Conservation (phyloP, 2,113 vertebrate species). For the Ammospiza caudacuta region DNA sequence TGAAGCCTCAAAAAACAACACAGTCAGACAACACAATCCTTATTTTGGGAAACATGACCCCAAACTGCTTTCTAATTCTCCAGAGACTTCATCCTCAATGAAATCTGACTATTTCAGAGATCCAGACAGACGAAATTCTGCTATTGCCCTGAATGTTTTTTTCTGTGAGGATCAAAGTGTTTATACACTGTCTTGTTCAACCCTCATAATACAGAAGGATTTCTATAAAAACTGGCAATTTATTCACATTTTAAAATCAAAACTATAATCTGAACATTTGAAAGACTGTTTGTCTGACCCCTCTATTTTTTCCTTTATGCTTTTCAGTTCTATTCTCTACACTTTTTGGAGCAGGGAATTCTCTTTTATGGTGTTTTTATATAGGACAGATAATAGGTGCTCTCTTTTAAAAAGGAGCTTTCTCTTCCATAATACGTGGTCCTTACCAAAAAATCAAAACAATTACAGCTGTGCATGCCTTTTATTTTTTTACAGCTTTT, state of each 20-base stretch:
- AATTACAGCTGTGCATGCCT: background rate
- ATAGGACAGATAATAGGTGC: background rate
- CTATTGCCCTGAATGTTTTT: background rate
- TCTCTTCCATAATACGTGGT: background rate
- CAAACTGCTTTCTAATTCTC: background rate
- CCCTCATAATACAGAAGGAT: background rate
- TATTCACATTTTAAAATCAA: background rate
- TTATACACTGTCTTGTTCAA: background rate
- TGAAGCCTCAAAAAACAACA: background rate
- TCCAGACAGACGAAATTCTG: background rate
- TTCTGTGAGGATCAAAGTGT: background rate
- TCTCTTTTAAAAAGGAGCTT: background rate
- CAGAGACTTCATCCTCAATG: background rate
- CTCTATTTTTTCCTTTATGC: background rate
- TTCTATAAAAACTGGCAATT: background rate
- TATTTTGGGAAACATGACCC: background rate
- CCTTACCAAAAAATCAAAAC: background rate
- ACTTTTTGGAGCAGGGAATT: background rate
- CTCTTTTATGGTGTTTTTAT: background rate
- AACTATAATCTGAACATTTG: background rate
- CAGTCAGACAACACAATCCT: background rate
- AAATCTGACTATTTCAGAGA: background rate
- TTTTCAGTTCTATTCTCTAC: background rate
- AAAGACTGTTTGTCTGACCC: background rate
- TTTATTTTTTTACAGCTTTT: background rate